Base-by-base conservation (phyloP, 2,888 invertebrate species). In the Synergus laeviventris region DNA sequence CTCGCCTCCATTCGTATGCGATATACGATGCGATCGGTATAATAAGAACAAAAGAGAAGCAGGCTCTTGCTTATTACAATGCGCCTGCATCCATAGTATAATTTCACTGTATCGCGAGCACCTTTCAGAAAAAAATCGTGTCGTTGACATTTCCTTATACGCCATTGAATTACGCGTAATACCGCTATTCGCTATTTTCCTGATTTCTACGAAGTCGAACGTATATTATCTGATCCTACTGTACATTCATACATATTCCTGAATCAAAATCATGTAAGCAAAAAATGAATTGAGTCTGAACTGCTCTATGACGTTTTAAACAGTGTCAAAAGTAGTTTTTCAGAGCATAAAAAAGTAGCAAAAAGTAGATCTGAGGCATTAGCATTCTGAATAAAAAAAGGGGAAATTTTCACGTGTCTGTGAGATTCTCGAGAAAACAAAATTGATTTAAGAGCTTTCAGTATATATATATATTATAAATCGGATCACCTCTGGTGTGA, bases 121-220 rank as follows among this genome's bases (percentile, higher is more conserved):
- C 80, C 78, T 77, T n/a, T n/a, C n/a, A 77, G 75, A 78, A 66
- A 42, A 42, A 76, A 78, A 74, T 75, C 76, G 78, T 80, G 80
- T 80, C 80, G 78, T 80, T 80, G 80, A 80, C 80, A 80, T 77
- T 78, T 77, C 74, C 60, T 74, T 66, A n/a, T n/a, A 49, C 77
- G 42, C 64, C 78, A 73, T 79, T 81, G 76, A 77, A 79, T 81
- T 77, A 77, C 78, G 39, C 70, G 14, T 42, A 12, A 42, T 16
- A n/a, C 39, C 38, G 39, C 56, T 39, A n/a, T 11, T 49, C 2
- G 38, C 56, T 49, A 45, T 39, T 73, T 21, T 18, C 18, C 39
- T 18, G 16, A 21, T 39, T 73, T 49, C 73, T 56, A 49, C 56
- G n/a, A 73, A 73, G n/a, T 54, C 16, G 16, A 49, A 18, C 56